Evolutionary conservation across 2,888 invertebrate species (phyloP), one percentile per base, ranked within the genome.

Genomic region (Endotricha flammealis): DNA sequence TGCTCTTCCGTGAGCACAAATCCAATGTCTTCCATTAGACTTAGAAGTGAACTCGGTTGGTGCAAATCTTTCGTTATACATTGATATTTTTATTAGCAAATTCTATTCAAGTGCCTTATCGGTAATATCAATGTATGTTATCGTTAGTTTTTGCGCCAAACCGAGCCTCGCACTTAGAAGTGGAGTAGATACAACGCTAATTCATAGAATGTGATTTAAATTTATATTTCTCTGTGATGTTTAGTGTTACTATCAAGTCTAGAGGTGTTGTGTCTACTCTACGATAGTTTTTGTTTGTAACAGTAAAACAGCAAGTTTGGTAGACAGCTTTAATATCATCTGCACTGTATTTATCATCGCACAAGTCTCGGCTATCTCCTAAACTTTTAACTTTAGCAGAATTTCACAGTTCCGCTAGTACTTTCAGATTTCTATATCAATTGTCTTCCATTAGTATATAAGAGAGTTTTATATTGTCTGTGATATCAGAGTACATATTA

Each of bases 281-380:
- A 52, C 62, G 56, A 62, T 64, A 35, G 35, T 59, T 57, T 75
- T 79, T 76, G 77, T 66, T 38, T 64, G 63, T 45, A 59, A 52
- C 61, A 36, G 39, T 63, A 52, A 57, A 63, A 70, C 73, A 67
- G 62, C 74, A 69, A 76, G 78, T 83, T 86, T 86, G 86, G 86
- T 86, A 86, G 77, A 80, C 82, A 86, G 86, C 86, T 86, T 86
- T 86, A 86, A 82, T 63, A 63, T 62, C 48, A 53, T 65, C 70
- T 70, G 83, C 85, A 86, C 85, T 85, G 83, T 83, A 81, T 72
- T 76, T 76, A 76, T 59, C 57, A 56, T 53, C 63, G 83, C 83
- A 83, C 83, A 57, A 63, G 51, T 65, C 63, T 68, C 57, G 57
- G 59, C 69, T 76, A 63, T 66, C 63, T 59, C 60, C 65, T 66